Evolutionary conservation across 2,888 invertebrate genomes (phyloP).

Genomic region (Lissonota sp.): DNA sequence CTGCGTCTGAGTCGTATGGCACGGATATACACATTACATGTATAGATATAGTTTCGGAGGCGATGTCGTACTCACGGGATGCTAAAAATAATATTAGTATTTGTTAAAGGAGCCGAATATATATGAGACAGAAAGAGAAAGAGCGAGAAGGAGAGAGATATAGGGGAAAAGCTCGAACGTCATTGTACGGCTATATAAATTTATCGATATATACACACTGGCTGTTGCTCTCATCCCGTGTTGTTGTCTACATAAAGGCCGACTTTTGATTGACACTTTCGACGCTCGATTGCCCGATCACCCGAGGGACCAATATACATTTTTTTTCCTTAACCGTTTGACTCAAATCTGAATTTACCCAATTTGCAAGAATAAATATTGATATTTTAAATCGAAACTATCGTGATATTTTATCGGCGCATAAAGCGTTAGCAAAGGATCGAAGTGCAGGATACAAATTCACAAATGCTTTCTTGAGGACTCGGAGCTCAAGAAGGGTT

Average conservation of each 20-base stretch:
- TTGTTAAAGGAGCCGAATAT: constrained; percentile 48
- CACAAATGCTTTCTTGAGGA: no score
- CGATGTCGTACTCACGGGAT: constrained; percentile 36
- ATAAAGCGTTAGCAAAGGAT: no score
- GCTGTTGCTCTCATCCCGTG: constrained; percentile 50
- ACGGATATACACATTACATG: neutral
- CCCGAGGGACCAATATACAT: constrained; percentile 13
- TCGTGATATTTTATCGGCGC: no score
- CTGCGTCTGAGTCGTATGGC: neutral
- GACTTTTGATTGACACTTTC: constrained; percentile 33
- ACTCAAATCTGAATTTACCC: no score
- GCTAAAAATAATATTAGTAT: constrained; percentile 60
- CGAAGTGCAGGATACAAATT: no score
- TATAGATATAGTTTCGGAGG: constrained; percentile 17
- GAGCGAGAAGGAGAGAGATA: constrained; percentile 32
- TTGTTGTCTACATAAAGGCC: constrained; percentile 27
- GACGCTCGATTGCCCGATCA: constrained; percentile 28
- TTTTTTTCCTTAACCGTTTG: neutral
- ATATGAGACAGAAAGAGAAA: constrained; percentile 11
- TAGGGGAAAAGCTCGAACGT: constrained; percentile 35
- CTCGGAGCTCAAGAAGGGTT: no score
- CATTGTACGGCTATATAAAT: constrained; percentile 43
- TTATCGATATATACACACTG: neutral
- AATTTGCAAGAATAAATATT: no score
- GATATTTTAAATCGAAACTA: no score